phyloP scores from a whole-genome alignment of 2,888 invertebrate species.

The Andrena camellia region DNA sequence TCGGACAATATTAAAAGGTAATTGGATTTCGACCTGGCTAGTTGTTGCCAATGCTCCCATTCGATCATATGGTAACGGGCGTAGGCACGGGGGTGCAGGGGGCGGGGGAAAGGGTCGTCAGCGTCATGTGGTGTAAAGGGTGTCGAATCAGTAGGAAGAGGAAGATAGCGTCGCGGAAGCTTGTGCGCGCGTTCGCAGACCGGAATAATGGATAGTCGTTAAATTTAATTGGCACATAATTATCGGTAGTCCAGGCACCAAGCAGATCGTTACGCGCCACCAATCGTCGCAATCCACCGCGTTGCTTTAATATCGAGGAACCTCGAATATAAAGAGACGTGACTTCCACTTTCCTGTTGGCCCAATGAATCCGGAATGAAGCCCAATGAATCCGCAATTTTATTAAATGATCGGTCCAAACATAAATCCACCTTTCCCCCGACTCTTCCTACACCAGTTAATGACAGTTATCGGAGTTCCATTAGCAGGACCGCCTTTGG shows the following conservation, averaged over 20 bases:
- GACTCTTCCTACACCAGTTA: too few relatives aligned
- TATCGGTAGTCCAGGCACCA: constrained; percentile 73
- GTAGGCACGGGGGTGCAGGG: background rate
- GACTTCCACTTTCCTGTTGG: constrained; percentile 48
- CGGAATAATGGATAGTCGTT: constrained; percentile 82
- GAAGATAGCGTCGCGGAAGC: constrained; percentile 29
- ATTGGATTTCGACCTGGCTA: constrained; percentile 79
- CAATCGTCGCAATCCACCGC: constrained; percentile 73
- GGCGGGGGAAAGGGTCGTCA: constrained; percentile 25
- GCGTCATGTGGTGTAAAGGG: constrained; percentile 40
- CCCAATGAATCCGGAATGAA: constrained; percentile 69
- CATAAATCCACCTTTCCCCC: too few relatives aligned
- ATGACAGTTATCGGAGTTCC: too few relatives aligned
- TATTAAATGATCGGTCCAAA: background rate
- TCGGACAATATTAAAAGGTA: constrained; percentile 80
- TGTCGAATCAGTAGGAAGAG: constrained; percentile 55
- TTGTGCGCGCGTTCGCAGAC: constrained; percentile 68
- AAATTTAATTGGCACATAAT: constrained; percentile 84
- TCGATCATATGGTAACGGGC: constrained; percentile 38
- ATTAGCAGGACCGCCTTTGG: too few relatives aligned
- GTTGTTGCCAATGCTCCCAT: constrained; percentile 65
- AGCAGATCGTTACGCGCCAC: constrained; percentile 69
- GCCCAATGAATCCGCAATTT: constrained; percentile 66
- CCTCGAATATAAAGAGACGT: constrained; percentile 62
- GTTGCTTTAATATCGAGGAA: constrained; percentile 77